phyloP scores from a whole-genome alignment of 2,888 invertebrate species.

The Hoplodrina ambigua region DNA sequence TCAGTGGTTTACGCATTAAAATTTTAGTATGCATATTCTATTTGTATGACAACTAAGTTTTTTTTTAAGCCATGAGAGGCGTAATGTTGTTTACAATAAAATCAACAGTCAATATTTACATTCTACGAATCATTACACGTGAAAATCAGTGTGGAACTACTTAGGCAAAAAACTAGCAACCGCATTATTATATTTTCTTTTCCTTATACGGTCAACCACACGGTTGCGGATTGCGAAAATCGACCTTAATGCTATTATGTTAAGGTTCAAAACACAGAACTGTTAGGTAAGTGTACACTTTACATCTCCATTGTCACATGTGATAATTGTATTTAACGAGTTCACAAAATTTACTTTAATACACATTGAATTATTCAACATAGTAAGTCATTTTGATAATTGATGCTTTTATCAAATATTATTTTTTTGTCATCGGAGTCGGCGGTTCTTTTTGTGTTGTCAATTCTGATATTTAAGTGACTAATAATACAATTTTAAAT shows the following conservation, averaged over 20 bases:
- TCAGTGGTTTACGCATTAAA: no score
- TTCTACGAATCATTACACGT: constrained; percentile 11
- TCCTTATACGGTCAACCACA: not conserved
- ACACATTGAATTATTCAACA: no score
- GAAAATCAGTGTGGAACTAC: not conserved
- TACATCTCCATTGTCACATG: not conserved
- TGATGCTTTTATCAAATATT: no score
- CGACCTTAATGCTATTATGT: not conserved
- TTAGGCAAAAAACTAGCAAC: constrained; percentile 1
- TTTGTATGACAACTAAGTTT: not conserved
- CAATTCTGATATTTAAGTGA: no score
- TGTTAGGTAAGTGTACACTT: not conserved
- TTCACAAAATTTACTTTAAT: no score
- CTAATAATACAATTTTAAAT: no score
- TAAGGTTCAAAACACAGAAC: not conserved
- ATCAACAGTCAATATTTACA: constrained; percentile 5
- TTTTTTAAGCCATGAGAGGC: not conserved
- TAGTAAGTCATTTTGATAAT: no score
- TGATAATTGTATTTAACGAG: constrained; percentile 7
- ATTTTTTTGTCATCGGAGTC: no score
- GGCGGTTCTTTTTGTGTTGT: no score
- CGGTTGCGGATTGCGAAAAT: not conserved
- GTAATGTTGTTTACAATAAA: not conserved
- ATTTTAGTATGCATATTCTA: no score
- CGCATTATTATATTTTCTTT: constrained; percentile 17